These are phyloP conservation scores for Agapornis canus DNA, from an alignment of 2,797 vertebrate species.

Conservation along the genomic window DNA sequence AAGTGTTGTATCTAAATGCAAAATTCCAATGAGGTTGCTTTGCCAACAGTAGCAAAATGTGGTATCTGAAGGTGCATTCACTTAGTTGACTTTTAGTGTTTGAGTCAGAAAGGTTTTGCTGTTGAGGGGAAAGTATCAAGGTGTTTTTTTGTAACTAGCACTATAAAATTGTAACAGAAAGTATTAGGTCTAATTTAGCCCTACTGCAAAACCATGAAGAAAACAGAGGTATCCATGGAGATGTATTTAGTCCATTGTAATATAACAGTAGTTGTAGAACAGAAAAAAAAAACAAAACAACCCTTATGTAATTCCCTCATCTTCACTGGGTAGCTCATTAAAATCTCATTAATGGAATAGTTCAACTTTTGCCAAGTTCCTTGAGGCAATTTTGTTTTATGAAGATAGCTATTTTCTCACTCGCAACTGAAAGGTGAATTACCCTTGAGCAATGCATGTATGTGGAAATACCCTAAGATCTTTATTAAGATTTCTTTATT, in stretches of 20 bases:
- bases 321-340: slow-evolving; percentile 67
- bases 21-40: neutral
- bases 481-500: neutral
- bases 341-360: slow-evolving; percentile 71
- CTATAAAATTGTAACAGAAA: slow-evolving; percentile 41
- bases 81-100: slow-evolving; percentile 13
- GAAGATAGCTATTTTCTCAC: slow-evolving; percentile 53
- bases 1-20: neutral
- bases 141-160: slow-evolving; percentile 15
- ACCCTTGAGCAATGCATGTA: neutral
- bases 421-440: slow-evolving; percentile 51
- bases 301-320: neutral
- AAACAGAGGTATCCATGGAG: rapidly evolving
- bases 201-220: neutral
- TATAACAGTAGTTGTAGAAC: neutral
- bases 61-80: slow-evolving; percentile 11
- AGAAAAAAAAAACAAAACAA: slow-evolving; percentile 50
- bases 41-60: neutral
- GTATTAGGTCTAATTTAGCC: neutral
- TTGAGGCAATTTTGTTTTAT: slow-evolving; percentile 54
- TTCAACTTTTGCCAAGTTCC: slow-evolving; percentile 63
- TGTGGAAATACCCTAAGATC: neutral
- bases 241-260: slow-evolving; percentile 32
- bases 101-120: slow-evolving; percentile 56
- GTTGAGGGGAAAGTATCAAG: slow-evolving; percentile 38